Base-by-base conservation (phyloP, 2,113 vertebrate species). In the Protobothrops mucrosquamatus region DNA sequence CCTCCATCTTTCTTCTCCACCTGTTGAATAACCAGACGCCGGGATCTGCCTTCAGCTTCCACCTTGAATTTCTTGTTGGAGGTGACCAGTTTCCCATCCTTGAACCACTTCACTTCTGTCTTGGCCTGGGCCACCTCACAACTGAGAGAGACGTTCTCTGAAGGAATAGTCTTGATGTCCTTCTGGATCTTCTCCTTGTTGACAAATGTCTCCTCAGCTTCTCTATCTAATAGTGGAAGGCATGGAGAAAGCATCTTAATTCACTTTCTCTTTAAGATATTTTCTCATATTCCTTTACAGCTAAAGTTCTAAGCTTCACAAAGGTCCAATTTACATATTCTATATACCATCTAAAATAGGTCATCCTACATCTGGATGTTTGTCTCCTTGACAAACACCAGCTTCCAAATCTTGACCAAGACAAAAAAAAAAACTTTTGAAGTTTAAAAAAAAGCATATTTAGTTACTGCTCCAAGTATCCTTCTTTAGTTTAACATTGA, bases 151-250 rank as follows among this genome's bases (percentile, higher is more conserved):
- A 39, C 15, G 2, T 7, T 34, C 69, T 81, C 69, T 74, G 69
- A 74, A 39, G n/a, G 2, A 15, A 74, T 2, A 20, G 15, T 15
- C 69, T 74, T 74, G 69, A 39, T 18, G 2, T 74, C 69, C 15
- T 74, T 74, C 69, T 74, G 69, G n/a, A 39, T 15, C n/a, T 39
- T 74, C 69, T 98, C 97, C 57, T 97, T 97, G 92, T 97, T 97
- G 92, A 94, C 39, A 95, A 98, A 98, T 24, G 69, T 96, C 48
- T 96, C 93, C 52, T 93, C 93, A 8, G 93, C 85, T 18, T 94
- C 95, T 88, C 51, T 14, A 43, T 85, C 90, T 92, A 51, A 24
- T 20, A 3, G 69, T 20, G 6, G 15, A 26, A 11, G 10, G 91
- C 15, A 0, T 6, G 8, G 46, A 3, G 20, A 87, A 12, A 39